phyloP scores from a whole-genome alignment of 2,888 invertebrate genomes.

The Leucoma salicis region DNA sequence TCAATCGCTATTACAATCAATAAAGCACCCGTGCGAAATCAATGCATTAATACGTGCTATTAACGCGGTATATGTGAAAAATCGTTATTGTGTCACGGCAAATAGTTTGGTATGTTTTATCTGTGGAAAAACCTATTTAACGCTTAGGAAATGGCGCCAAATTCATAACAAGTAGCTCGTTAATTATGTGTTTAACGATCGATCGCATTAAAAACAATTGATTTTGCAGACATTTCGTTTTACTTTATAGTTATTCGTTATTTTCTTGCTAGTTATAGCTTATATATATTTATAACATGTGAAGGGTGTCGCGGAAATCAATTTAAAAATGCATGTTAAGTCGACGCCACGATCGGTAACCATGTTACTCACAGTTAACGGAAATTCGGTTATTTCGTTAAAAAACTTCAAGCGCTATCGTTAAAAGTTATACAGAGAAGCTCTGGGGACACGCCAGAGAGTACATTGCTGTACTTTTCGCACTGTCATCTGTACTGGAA shows the following conservation, averaged over 20 bases:
- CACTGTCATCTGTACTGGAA: slow-evolving; percentile 22
- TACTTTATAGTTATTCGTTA: not conserved
- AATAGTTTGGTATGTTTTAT: slow-evolving; percentile 24
- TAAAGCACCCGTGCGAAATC: slow-evolving; percentile 71
- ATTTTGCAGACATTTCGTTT: not conserved
- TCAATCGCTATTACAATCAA: slow-evolving; percentile 74
- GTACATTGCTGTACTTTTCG: slow-evolving; percentile 32
- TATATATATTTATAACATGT: not conserved
- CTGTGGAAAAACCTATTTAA: slow-evolving; percentile 20
- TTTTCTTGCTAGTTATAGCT: not conserved
- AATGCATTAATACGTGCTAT: slow-evolving; percentile 64
- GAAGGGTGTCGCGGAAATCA: slow-evolving; percentile 30
- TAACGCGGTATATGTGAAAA: slow-evolving; percentile 44
- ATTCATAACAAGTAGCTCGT: slow-evolving; percentile 6
- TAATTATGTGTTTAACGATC: slow-evolving; percentile 5
- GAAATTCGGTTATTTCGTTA: slow-evolving; percentile 78
- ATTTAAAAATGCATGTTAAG: slow-evolving; percentile 38
- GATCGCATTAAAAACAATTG: slow-evolving; percentile 1
- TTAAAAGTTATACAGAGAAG: slow-evolving; percentile 75
- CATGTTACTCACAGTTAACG: slow-evolving; percentile 55
- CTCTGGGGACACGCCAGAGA: slow-evolving; percentile 50
- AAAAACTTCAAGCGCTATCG: slow-evolving; percentile 76
- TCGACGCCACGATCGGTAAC: slow-evolving; percentile 58
- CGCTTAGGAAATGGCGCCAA: slow-evolving; percentile 12
- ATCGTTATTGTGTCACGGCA: slow-evolving; percentile 44